phyloP scores from a whole-genome alignment of 2,113 vertebrate genomes.

The Peromyscus leucopus region DNA sequence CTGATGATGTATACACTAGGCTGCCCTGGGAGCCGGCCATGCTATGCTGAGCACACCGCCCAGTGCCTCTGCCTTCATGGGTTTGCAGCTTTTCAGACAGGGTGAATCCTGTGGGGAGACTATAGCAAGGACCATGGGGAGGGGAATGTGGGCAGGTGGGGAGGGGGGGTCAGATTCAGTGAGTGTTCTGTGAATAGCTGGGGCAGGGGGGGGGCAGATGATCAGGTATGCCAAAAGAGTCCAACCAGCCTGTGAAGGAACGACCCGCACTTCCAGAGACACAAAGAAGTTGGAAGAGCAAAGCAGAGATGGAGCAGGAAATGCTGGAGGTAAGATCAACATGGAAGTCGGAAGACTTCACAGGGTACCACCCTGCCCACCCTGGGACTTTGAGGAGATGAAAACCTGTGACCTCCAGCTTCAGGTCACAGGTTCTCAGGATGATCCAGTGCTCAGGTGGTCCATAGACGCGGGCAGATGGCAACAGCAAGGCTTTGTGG shows the following conservation, averaged over 20 bases:
- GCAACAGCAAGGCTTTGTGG: neutral
- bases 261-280: neutral
- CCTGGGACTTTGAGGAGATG: neutral
- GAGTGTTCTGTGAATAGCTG: neutral
- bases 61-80: neutral
- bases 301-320: rapidly evolving
- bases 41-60: neutral
- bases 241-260: neutral
- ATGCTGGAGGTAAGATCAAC: neutral
- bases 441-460: neutral
- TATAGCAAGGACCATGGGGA: neutral
- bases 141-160: too few species aligned
- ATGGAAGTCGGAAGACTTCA: neutral
- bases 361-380: neutral
- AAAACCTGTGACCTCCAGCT: neutral
- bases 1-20: rapidly evolving
- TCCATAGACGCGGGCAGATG: too few species aligned
- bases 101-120: neutral
- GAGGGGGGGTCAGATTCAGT: too few species aligned
- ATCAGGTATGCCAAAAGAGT: neutral
- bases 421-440: neutral
- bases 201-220: neutral
- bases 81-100: neutral
- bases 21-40: too few species aligned
- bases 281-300: neutral